Percentiles rank a stretch among this genome's conserved stretches.
Conservation (phyloP, 1,140 invertebrate species). For the Ceratitis capitata region DNA sequence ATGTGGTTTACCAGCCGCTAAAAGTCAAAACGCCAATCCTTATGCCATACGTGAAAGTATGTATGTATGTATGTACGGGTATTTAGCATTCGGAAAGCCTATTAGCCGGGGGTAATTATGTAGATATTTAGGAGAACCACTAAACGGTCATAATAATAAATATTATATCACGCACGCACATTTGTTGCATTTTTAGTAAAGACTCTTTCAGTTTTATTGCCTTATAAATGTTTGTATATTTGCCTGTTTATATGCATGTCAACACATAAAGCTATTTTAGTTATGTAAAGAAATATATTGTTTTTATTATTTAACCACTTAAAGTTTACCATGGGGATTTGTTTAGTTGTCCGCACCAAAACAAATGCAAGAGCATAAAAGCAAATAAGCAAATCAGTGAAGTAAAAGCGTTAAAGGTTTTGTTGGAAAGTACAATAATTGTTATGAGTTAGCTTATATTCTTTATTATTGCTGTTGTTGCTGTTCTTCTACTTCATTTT, state of each 20-base stretch:
- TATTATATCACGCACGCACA: background rate
- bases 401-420: conserved; percentile 2
- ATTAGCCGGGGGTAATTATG: background rate
- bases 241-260: too few relatives aligned
- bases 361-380: too few relatives aligned
- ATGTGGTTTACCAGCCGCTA: background rate
- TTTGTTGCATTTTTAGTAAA: background rate
- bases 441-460: background rate
- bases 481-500: too few relatives aligned
- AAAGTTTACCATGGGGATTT: background rate
- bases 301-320: conserved; percentile 4
- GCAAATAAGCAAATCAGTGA: background rate
- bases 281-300: background rate
- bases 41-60: background rate
- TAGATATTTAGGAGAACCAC: background rate
- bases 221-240: too few relatives aligned
- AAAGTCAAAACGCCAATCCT: background rate
- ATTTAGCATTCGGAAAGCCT: too few relatives aligned
- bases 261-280: background rate
- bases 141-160: background rate
- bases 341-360: too few relatives aligned
- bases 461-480: too few relatives aligned
- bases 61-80: too few relatives aligned
- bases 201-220: background rate
- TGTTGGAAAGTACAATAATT: background rate